Conservation (phyloP, 2,797 vertebrate genomes). For the Gephyroberyx darwinii region DNA sequence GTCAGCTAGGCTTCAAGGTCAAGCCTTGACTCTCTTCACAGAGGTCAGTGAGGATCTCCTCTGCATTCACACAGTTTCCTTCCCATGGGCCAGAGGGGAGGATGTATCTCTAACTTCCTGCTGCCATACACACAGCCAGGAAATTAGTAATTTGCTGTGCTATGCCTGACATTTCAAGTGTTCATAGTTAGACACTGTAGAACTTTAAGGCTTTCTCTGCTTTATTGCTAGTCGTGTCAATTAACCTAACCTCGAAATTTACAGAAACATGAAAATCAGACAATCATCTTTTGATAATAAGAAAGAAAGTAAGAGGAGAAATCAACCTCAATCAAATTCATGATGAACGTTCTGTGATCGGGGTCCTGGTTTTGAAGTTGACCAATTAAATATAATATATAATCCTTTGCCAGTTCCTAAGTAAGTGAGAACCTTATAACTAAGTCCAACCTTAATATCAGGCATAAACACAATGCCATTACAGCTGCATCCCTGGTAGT, state of each 20-base stretch:
- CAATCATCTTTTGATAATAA: neutral
- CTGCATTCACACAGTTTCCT: conserved; percentile 79
- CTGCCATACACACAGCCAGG: conserved; percentile 79
- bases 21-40: conserved; percentile 75
- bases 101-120: conserved; percentile 82
- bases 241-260: too few species aligned
- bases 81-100: conserved; percentile 78
- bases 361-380: neutral
- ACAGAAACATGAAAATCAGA: conserved; percentile 13
- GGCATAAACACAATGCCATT: neutral
- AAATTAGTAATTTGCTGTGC: conserved; percentile 78
- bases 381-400: neutral
- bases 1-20: conserved; percentile 81
- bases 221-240: conserved; percentile 8
- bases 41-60: conserved; percentile 80
- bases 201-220: conserved; percentile 31
- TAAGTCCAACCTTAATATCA: too few species aligned
- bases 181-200: conserved; percentile 55
- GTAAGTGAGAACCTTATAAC: too few species aligned
- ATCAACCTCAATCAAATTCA: neutral
- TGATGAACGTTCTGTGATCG: neutral
- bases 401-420: too few species aligned
- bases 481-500: neutral
- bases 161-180: conserved; percentile 73
- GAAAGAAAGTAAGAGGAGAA: neutral